A percentile compares a stretch with the other conserved stretches of the same genome.
Conservation (phyloP, 2,888 invertebrate genomes). For the Thecocarcelia acutangulata region DNA sequence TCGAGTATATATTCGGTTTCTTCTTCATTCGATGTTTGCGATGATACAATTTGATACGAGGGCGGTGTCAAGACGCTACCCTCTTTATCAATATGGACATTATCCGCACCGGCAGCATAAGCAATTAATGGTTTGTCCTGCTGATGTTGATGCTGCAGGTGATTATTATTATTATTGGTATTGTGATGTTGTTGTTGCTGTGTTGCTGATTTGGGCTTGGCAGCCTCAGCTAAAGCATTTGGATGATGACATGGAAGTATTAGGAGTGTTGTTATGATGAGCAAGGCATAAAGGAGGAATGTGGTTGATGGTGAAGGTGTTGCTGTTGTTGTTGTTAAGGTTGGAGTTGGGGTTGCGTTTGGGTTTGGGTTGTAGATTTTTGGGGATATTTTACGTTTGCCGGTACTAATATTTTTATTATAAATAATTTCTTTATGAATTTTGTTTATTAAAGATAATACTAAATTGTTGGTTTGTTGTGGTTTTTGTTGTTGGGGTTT, state of each 20-base stretch:
- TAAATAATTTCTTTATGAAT: conserved; percentile 70
- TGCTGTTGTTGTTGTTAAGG: conserved; percentile 9
- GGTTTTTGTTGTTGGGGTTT: conserved; percentile 56
- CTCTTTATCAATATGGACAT: conserved; percentile 70
- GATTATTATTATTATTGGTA: conserved; percentile 69
- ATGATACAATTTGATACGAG: conserved; percentile 77
- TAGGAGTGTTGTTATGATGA: conserved; percentile 69
- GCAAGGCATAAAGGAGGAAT: conserved; percentile 71
- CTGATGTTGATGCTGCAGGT: conserved; percentile 62
- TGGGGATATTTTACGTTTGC: conserved; percentile 60
- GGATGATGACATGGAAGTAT: conserved; percentile 72
- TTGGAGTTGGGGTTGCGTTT: conserved; percentile 9
- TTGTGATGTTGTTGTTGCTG: conserved; percentile 71
- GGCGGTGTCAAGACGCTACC: conserved; percentile 74
- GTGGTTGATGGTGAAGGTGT: conserved; percentile 19
- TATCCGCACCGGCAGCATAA: conserved; percentile 69
- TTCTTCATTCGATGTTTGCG: conserved; percentile 79
- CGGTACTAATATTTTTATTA: conserved; percentile 47
- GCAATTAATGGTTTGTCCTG: conserved; percentile 64
- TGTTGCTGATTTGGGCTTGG: conserved; percentile 78
- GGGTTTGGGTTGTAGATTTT: conserved; percentile 5
- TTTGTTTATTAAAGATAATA: conserved; percentile 66
- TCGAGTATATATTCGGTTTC: conserved; percentile 78
- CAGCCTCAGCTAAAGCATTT: conserved; percentile 71
- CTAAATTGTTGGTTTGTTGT: conserved; percentile 64